Percentiles rank a stretch among this genome's conserved stretches.
Evolutionary conservation across 1,140 invertebrate genomes (phyloP).

Genomic region (Hyphantria cunea): DNA sequence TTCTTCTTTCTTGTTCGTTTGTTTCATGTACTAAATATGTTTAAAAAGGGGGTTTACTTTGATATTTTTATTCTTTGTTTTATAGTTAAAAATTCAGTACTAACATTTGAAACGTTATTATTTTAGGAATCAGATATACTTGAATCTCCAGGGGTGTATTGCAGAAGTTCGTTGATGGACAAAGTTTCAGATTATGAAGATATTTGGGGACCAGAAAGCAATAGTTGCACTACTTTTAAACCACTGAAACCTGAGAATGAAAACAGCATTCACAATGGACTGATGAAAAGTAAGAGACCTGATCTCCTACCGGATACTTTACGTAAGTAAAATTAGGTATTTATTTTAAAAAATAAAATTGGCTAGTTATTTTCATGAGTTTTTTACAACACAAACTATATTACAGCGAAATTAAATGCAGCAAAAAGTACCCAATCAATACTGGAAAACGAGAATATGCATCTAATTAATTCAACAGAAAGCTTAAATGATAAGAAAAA

Average conservation of each 20-base stretch:
- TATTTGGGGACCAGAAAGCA: constrained; percentile 90
- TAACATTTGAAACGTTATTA: neutral
- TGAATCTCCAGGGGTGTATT: constrained; percentile 91
- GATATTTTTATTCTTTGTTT: too few relatives aligned
- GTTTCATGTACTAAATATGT: neutral
- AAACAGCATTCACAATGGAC: constrained; percentile 75
- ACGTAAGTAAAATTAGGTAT: constrained; percentile 75
- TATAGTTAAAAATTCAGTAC: too few relatives aligned
- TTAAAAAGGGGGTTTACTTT: too few relatives aligned
- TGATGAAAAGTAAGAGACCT: constrained; percentile 83
- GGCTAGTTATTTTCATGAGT: neutral
- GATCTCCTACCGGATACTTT: constrained; percentile 86
- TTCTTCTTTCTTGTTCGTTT: neutral
- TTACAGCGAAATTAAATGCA: constrained; percentile 70
- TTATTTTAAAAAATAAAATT: neutral
- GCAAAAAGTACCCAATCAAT: constrained; percentile 75
- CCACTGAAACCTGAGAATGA: constrained; percentile 80
- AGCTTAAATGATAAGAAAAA: constrained; percentile 71
- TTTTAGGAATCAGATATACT: constrained; percentile 92
- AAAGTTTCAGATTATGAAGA: constrained; percentile 98
- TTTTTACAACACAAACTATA: constrained; percentile 1
- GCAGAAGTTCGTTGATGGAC: constrained; percentile 92
- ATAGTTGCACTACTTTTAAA: constrained; percentile 83
- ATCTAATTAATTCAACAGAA: constrained; percentile 63
- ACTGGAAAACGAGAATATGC: constrained; percentile 71